phyloP scores from a whole-genome alignment of 64 coral and sea anemone species.

The Montipora efflorescens region DNA sequence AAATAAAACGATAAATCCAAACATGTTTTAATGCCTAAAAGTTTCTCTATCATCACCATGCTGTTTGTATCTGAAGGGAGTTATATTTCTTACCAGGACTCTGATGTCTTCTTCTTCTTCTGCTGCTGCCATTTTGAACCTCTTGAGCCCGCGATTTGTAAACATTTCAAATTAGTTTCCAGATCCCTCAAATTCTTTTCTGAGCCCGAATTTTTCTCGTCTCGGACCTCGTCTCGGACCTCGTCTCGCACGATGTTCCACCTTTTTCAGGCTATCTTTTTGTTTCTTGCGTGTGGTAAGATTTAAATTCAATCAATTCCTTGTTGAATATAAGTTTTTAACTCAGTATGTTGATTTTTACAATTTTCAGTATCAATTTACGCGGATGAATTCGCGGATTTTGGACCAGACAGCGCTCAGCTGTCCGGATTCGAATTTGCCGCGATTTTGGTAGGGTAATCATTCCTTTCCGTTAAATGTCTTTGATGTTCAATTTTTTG shows the following conservation, averaged over 20 bases:
- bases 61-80: background rate
- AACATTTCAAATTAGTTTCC: background rate
- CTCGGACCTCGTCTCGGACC: background rate
- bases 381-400: slow-evolving; percentile 23
- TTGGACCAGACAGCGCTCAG: slow-evolving; percentile 24
- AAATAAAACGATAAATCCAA: background rate
- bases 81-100: slow-evolving; percentile 52
- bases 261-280: background rate
- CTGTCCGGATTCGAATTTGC: slow-evolving; percentile 67
- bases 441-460: slow-evolving; percentile 36
- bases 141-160: slow-evolving; percentile 21
- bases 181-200: background rate
- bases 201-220: background rate
- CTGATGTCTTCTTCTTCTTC: slow-evolving; percentile 56
- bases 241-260: background rate
- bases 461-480: background rate
- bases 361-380: background rate
- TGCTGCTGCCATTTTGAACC: slow-evolving; percentile 57
- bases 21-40: background rate
- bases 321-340: background rate
- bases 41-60: background rate
- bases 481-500: background rate
- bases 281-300: slow-evolving; percentile 16
- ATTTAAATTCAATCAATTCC: background rate
- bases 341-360: background rate